Evolutionary conservation across 64 coral and sea anemone genomes (phyloP).

Genomic region (Trachythela sp.): DNA sequence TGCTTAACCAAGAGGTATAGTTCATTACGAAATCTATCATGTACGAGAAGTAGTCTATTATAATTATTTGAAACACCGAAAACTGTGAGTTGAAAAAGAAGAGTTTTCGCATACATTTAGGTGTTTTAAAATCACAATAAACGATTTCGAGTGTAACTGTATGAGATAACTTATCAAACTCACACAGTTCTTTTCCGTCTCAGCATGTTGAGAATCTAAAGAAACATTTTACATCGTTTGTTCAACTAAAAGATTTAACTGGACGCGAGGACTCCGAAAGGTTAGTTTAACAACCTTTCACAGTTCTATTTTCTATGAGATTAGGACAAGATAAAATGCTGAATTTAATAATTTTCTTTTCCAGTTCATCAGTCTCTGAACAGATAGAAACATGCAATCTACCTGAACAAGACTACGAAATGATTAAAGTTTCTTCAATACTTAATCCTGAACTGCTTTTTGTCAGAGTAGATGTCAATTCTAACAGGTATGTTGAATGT

Average conservation of each 20-base stretch:
- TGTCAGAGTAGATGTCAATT: conserved; percentile 51
- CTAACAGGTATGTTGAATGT: conserved; percentile 49
- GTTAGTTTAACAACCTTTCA: neutral
- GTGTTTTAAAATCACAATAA: too few relatives aligned
- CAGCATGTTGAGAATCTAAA: neutral
- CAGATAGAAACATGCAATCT: conserved; percentile 57
- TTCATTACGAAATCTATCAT: too few relatives aligned
- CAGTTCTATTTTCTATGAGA: neutral
- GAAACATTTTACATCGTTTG: neutral
- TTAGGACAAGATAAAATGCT: neutral
- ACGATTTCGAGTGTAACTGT: too few relatives aligned
- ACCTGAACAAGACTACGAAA: conserved; percentile 66
- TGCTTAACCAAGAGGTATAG: conserved; percentile 78
- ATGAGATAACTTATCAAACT: too few relatives aligned
- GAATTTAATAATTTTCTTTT: neutral
- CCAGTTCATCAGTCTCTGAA: conserved; percentile 34
- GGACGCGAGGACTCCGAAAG: neutral
- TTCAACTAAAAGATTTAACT: neutral
- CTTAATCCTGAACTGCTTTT: conserved; percentile 74
- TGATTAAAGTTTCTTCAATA: conserved; percentile 74
- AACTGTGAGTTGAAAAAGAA: too few relatives aligned
- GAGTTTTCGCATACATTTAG: too few relatives aligned
- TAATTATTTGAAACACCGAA: too few relatives aligned
- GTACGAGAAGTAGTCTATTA: too few relatives aligned
- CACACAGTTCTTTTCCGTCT: neutral